Percentiles rank a stretch among this genome's conserved stretches.
These are phyloP conservation scores for Acromyrmex heyeri DNA, from an alignment of 1,140 invertebrate species.

Conservation along the genomic window DNA sequence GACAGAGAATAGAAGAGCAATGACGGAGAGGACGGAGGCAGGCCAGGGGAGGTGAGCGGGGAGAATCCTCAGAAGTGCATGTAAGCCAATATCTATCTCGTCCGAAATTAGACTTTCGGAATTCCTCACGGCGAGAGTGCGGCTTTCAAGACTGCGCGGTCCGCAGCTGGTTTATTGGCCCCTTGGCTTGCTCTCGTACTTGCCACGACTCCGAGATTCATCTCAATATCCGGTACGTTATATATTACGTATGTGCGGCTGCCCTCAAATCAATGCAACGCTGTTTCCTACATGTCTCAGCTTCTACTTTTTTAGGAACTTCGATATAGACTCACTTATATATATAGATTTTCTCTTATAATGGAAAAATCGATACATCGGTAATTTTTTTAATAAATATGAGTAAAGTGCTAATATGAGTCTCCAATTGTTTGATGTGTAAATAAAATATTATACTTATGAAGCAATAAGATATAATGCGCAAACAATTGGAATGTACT, in stretches of 20 bases:
- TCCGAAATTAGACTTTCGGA: slow-evolving; percentile 80
- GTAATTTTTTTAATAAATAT: too few species aligned
- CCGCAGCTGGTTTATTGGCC: slow-evolving; percentile 72
- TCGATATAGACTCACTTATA: neutral
- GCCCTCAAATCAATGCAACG: neutral
- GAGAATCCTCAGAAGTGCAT: slow-evolving; percentile 75
- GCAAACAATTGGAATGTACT: too few species aligned
- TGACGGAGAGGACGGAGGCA: slow-evolving; percentile 39
- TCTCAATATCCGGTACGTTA: slow-evolving; percentile 36
- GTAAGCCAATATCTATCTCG: slow-evolving; percentile 79
- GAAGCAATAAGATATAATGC: too few species aligned
- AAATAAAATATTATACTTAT: too few species aligned
- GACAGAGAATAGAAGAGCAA: slow-evolving; percentile 26
- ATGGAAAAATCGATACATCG: too few species aligned
- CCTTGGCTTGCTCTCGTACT: slow-evolving; percentile 39
- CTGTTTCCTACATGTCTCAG: neutral
- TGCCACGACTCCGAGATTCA: slow-evolving; percentile 32
- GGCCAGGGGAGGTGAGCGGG: neutral
- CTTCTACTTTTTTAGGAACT: neutral
- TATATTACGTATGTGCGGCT: neutral
- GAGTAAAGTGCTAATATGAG: too few species aligned
- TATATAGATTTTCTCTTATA: too few species aligned
- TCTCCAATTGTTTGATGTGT: too few species aligned
- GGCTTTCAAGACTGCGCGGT: slow-evolving; percentile 69
- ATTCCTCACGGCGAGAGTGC: slow-evolving; percentile 69